Conservation (phyloP, 2,888 invertebrate species). For the Euzetes globulus region DNA sequence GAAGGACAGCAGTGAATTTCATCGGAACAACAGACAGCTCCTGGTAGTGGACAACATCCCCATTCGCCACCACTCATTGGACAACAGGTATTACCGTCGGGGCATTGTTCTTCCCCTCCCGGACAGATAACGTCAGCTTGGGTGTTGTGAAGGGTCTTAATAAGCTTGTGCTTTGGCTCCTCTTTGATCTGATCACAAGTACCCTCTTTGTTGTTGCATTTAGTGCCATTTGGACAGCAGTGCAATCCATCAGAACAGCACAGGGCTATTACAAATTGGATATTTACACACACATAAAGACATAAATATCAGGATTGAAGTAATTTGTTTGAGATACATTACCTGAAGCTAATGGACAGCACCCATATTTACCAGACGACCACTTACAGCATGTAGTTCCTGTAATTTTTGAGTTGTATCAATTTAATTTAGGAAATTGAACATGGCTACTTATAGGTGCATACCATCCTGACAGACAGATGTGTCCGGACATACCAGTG, state of each 20-base stretch:
- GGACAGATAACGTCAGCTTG: slow-evolving; percentile 40
- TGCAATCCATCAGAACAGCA: slow-evolving; percentile 36
- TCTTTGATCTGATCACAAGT: slow-evolving; percentile 37
- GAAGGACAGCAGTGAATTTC: slow-evolving; percentile 45
- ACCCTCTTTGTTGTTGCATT: slow-evolving; percentile 39
- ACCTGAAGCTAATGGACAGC: slow-evolving; percentile 45
- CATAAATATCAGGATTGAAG: not conserved
- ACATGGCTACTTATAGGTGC: not conserved
- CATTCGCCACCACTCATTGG: slow-evolving; percentile 41
- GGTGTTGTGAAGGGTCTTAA: too few species aligned
- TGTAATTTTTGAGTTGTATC: not conserved
- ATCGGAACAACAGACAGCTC: slow-evolving; percentile 46
- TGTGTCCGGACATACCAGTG: not conserved
- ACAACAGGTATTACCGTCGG: slow-evolving; percentile 45
- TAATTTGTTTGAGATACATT: too few species aligned
- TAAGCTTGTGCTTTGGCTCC: not conserved
- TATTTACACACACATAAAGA: too few species aligned
- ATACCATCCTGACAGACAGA: not conserved
- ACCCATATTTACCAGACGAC: slow-evolving; percentile 43
- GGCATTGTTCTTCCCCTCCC: slow-evolving; percentile 38
- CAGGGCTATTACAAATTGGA: too few species aligned
- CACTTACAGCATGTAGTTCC: slow-evolving; percentile 45
- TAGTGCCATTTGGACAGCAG: slow-evolving; percentile 36
- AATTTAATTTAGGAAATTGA: not conserved
- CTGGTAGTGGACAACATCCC: slow-evolving; percentile 46